Evolutionary conservation across 2,113 vertebrate genomes (phyloP), one percentile per base, ranked within the genome.

Genomic region (Entelurus aequoreus): DNA sequence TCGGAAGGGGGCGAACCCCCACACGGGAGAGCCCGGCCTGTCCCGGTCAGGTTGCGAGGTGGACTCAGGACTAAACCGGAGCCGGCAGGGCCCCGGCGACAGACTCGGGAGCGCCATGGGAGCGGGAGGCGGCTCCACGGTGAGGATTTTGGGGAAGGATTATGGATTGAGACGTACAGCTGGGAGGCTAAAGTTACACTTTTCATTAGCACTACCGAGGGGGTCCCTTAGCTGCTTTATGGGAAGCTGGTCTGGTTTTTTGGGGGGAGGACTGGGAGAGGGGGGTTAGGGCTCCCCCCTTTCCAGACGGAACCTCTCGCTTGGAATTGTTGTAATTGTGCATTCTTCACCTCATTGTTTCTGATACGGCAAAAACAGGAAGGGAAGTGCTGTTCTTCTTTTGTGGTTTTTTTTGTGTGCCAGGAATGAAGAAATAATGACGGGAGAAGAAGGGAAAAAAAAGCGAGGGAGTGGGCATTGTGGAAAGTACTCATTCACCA

Each of bases 171-270:
- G 89, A 90, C 82, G 66, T 89, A 90, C 87, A 91, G 84, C 90
- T 89, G 88, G 84, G 89, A 90, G 87, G 84, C 86, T 89, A 87
- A 91, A 91, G 86, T 91, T 90, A 89, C 87, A 91, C 86, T 89
- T 89, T 91, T 92, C 84, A 88, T 89, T 87, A 85, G 68, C 76
- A 86, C 88, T 88, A 57, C 90, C 83, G 81, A 88, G 88, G 86
- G 87, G 89, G 90, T 90, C 88, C 90, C 42, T 46, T 72, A 80
- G 83, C 81, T 84, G 86, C 77, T 79, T 86, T 57, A 42, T 57
- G 54, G 75, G 83, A 87, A 86, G 83, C 83, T 75, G 84, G 76
- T 83, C 81, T 79, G 69, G 84, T 87, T 87, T 86, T 86, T 42
- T 19, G 19, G 40, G 8, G 81, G 78, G 75, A 78, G 84, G 75